phyloP scores from a whole-genome alignment of 2,888 invertebrate genomes.

The Timema cristinae region DNA sequence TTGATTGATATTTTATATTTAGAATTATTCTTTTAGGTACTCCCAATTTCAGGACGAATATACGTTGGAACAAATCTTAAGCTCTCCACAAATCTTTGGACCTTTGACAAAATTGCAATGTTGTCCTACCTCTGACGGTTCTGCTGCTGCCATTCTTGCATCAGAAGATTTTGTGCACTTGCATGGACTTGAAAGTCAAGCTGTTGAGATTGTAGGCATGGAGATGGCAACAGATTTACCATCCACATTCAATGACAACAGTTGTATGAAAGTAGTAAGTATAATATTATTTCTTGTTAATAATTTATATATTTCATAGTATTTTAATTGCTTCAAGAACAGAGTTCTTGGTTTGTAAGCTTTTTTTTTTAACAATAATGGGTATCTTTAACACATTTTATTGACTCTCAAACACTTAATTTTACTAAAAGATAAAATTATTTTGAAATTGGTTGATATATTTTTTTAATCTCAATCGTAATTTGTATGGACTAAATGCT shows the following conservation, averaged over 20 bases:
- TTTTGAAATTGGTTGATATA: too few species aligned
- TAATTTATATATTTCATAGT: too few species aligned
- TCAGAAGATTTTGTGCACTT: slow-evolving; percentile 86
- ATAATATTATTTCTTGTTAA: too few species aligned
- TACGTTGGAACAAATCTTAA: slow-evolving; percentile 82
- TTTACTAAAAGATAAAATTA: too few species aligned
- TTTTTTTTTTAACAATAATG: too few species aligned
- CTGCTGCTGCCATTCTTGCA: slow-evolving; percentile 87
- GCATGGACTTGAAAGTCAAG: slow-evolving; percentile 76
- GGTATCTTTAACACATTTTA: too few species aligned
- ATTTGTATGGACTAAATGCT: too few species aligned
- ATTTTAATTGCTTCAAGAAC: too few species aligned
- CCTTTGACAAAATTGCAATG: slow-evolving; percentile 95
- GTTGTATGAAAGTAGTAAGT: slow-evolving; percentile 69
- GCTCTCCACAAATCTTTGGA: slow-evolving; percentile 83
- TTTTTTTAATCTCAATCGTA: too few species aligned
- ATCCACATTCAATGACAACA: slow-evolving; percentile 76
- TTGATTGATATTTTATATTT: slow-evolving; percentile 4
- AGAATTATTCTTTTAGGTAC: slow-evolving; percentile 52
- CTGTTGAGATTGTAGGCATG: slow-evolving; percentile 94
- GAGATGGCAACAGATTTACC: slow-evolving; percentile 93
- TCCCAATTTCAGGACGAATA: slow-evolving; percentile 94
- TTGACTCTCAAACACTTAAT: too few species aligned
- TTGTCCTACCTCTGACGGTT: slow-evolving; percentile 98
- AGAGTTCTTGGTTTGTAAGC: too few species aligned